Conservation (phyloP, 2,888 invertebrate species). For the Xylota sylvarum region DNA sequence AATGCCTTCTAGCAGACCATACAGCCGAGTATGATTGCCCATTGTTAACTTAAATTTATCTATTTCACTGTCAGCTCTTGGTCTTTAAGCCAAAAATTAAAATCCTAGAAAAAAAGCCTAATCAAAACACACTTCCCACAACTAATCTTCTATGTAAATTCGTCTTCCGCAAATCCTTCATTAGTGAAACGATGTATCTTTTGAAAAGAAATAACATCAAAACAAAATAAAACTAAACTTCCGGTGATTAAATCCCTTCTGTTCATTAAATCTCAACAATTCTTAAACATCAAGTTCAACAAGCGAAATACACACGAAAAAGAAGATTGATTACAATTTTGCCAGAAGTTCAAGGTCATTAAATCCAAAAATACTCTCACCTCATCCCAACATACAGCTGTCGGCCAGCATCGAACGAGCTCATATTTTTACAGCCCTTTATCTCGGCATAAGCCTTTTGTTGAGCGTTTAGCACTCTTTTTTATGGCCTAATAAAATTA, state of each 20-base stretch:
- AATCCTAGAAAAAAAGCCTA: too few species aligned
- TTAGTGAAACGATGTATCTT: slow-evolving; percentile 2
- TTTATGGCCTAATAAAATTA: slow-evolving; percentile 57
- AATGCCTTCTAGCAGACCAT: too few species aligned
- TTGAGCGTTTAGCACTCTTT: slow-evolving; percentile 26
- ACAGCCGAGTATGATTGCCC: too few species aligned
- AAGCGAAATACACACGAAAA: slow-evolving; percentile 10
- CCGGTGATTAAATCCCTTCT: slow-evolving; percentile 34
- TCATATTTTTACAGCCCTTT: slow-evolving; percentile 41
- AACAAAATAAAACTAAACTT: slow-evolving; percentile 34
- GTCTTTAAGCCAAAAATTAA: too few species aligned
- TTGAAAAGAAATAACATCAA: background rate
- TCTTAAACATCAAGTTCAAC: slow-evolving; percentile 36
- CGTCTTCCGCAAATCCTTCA: slow-evolving; percentile 20
- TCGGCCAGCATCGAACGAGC: background rate
- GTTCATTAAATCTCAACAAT: slow-evolving; percentile 44
- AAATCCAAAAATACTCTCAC: slow-evolving; percentile 17
- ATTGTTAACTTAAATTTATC: too few species aligned
- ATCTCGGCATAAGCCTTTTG: slow-evolving; percentile 26
- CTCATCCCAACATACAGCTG: background rate
- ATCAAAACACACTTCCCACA: too few species aligned
- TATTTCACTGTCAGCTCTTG: too few species aligned
- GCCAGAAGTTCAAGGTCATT: slow-evolving; percentile 40
- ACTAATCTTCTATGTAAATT: too few species aligned
- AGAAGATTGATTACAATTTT: slow-evolving; percentile 19